Conservation (phyloP, 2,888 invertebrate genomes). For the Apamea sordens region DNA sequence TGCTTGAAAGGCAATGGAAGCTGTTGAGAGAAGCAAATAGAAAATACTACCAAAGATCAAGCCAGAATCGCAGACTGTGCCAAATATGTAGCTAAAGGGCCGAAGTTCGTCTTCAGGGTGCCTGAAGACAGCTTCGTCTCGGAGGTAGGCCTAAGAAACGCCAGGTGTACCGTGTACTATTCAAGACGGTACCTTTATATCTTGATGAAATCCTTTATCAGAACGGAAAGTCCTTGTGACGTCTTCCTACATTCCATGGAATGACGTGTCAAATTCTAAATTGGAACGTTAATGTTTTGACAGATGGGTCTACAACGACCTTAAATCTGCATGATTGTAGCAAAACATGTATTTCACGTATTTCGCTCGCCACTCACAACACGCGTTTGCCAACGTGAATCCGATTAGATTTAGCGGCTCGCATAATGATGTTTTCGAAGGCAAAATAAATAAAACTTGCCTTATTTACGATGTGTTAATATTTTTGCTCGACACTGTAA, state of each 20-base stretch:
- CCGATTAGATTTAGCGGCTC: constrained; percentile 54
- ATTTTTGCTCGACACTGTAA: constrained; percentile 12
- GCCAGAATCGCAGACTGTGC: neutral
- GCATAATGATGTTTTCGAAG: constrained; percentile 37
- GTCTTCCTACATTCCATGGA: neutral
- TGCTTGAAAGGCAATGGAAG: neutral
- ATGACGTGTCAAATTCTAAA: constrained; percentile 9
- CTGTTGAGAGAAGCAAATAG: neutral
- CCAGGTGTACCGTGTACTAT: neutral
- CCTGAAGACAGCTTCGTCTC: neutral
- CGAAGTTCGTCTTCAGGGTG: neutral
- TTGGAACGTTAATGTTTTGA: neutral
- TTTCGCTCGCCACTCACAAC: constrained; percentile 28
- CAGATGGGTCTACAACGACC: constrained; percentile 13
- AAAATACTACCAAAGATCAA: neutral
- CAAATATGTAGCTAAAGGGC: neutral
- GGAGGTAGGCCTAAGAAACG: neutral
- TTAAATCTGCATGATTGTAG: constrained; percentile 44
- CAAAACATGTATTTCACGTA: constrained; percentile 32
- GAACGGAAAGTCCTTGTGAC: neutral
- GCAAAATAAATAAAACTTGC: constrained; percentile 48
- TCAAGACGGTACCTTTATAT: neutral
- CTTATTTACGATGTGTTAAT: constrained; percentile 27
- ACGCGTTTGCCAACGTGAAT: constrained; percentile 57
- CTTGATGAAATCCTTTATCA: neutral